Percentiles rank a stretch among this genome's conserved stretches.
Conservation (phyloP, 2,888 invertebrate genomes). For the Scaptomyza parva region DNA sequence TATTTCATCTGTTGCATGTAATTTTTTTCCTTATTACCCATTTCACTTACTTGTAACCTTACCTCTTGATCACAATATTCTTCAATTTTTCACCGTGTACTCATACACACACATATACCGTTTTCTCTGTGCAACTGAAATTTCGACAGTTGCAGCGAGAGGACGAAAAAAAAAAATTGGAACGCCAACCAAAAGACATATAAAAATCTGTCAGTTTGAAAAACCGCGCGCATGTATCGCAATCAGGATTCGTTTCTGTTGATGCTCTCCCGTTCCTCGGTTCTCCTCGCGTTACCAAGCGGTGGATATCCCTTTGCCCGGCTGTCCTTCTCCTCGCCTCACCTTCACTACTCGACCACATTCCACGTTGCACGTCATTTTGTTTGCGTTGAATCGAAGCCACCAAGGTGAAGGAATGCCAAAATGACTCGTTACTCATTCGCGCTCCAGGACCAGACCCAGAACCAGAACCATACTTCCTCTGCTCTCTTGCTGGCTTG, state of each 20-base stretch:
- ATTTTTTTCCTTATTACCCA: not conserved
- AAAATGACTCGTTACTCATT: constrained; percentile 60
- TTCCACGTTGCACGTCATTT: constrained; percentile 51
- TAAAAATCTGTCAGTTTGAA: constrained; percentile 77
- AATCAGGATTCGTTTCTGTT: constrained; percentile 60
- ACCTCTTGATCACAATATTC: constrained; percentile 26
- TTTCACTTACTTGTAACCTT: not conserved
- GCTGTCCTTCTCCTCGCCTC: not conserved
- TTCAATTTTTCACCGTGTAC: constrained; percentile 43
- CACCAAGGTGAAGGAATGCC: constrained; percentile 60
- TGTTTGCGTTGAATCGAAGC: constrained; percentile 42
- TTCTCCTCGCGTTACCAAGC: constrained; percentile 22
- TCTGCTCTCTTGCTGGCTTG: constrained; percentile 28
- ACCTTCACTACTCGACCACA: constrained; percentile 12
- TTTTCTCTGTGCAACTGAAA: constrained; percentile 27
- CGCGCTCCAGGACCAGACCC: constrained; percentile 28
- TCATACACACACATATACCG: constrained; percentile 29
- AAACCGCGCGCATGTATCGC: constrained; percentile 75
- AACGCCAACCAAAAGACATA: constrained; percentile 64
- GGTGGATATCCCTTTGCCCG: constrained; percentile 9
- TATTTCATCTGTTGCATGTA: constrained; percentile 1
- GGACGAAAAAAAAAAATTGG: constrained; percentile 45
- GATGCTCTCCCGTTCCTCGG: not conserved
- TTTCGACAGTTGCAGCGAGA: constrained; percentile 56
- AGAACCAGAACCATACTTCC: not conserved